A percentile compares a stretch with the other conserved stretches of the same genome.
Conservation (phyloP, 2,888 invertebrate genomes). For the Ormyrus nitidulus region DNA sequence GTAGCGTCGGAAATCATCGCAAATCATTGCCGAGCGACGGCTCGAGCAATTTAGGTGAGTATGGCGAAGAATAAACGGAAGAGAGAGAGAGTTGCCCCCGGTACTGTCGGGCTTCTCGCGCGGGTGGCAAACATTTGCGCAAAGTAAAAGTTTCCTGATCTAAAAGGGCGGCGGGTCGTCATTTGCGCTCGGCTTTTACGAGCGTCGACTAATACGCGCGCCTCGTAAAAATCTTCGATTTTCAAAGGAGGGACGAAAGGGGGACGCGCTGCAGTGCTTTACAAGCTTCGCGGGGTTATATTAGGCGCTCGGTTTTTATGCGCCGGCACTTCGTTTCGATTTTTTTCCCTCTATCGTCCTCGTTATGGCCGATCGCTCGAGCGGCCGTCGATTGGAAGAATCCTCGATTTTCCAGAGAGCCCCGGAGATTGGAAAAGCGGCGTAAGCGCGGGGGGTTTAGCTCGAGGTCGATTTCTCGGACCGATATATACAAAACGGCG, state of each 20-base stretch:
- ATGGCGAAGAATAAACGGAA: too few relatives aligned
- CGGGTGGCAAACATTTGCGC: constrained; percentile 28
- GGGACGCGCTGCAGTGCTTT: too few relatives aligned
- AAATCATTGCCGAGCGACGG: not conserved
- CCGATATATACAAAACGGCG: not conserved
- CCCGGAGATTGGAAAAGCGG: too few relatives aligned
- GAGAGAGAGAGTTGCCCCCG: not conserved
- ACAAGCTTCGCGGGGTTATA: too few relatives aligned
- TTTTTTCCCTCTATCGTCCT: too few relatives aligned
- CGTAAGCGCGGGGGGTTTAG: not conserved
- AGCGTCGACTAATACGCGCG: constrained; percentile 18
- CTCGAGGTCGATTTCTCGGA: constrained; percentile 29
- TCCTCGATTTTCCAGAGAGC: too few relatives aligned
- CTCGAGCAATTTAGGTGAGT: too few relatives aligned
- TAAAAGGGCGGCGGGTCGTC: constrained; percentile 25
- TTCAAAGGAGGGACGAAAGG: constrained; percentile 8
- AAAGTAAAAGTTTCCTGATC: constrained; percentile 47
- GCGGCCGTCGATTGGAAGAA: too few relatives aligned
- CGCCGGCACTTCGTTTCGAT: too few relatives aligned
- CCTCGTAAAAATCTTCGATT: constrained; percentile 53
- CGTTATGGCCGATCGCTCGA: too few relatives aligned
- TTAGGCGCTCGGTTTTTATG: too few relatives aligned
- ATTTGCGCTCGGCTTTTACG: constrained; percentile 32
- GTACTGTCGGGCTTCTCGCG: not conserved
- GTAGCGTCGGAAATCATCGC: not conserved